Conservation (phyloP, 2,113 vertebrate species). For the Datnioides undecimradiatus region DNA sequence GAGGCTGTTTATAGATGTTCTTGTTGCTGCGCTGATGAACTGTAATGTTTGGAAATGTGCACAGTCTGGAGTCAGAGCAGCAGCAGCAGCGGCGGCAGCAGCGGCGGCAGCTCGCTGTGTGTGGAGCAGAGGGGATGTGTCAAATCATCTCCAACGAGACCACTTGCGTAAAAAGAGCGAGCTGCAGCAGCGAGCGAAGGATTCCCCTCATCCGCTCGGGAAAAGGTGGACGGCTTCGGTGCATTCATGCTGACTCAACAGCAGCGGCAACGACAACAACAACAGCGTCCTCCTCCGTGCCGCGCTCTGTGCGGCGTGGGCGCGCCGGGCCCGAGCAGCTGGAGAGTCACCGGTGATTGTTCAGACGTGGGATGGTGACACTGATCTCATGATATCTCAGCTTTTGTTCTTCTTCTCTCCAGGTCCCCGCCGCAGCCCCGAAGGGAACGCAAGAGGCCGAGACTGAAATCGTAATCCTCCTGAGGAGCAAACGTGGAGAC, state of each 20-base stretch:
- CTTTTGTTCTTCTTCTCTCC: slow-evolving; percentile 45
- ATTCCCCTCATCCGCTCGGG: slow-evolving; percentile 47
- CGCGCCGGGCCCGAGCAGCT: slow-evolving; percentile 39
- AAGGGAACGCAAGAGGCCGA: slow-evolving; percentile 10
- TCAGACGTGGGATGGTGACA: slow-evolving; percentile 39
- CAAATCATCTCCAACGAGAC: slow-evolving; percentile 41
- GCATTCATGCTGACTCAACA: slow-evolving; percentile 49
- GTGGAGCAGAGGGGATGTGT: slow-evolving; percentile 1
- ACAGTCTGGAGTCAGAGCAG: slow-evolving; percentile 8
- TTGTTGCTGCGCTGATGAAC: slow-evolving; percentile 17
- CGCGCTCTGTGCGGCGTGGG: too few species aligned
- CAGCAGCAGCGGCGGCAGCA: too few species aligned
- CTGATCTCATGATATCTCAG: slow-evolving; percentile 51
- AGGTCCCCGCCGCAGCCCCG: slow-evolving; percentile 48
- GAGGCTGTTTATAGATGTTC: slow-evolving; percentile 33
- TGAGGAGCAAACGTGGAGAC: too few species aligned
- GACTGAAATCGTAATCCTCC: slow-evolving; percentile 55
- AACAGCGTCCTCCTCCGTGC: slow-evolving; percentile 22
- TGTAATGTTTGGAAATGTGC: slow-evolving; percentile 4
- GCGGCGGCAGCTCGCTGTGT: slow-evolving; percentile 1
- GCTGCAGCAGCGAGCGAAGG: slow-evolving; percentile 39
- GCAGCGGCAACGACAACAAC: slow-evolving; percentile 6
- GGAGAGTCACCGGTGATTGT: slow-evolving; percentile 49
- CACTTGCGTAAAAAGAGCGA: slow-evolving; percentile 59
- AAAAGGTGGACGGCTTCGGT: slow-evolving; percentile 6